Base-by-base conservation (phyloP, 1,140 invertebrate genomes). In the Macrobrachium rosenbergii region DNA sequence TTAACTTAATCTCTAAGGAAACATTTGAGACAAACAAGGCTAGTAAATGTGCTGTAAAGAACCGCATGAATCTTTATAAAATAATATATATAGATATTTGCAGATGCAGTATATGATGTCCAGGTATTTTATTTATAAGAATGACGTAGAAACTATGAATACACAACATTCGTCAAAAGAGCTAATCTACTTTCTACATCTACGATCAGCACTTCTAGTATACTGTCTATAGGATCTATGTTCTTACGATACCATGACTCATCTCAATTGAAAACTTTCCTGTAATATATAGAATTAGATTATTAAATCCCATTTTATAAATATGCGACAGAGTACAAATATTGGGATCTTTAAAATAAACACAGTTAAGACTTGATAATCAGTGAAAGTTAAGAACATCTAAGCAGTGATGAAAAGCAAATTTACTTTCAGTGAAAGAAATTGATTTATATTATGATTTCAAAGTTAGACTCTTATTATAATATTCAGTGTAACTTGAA, bases 241-340 rank as follows among this genome's bases (percentile, higher is more conserved):
- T 83, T 76, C 72, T 76, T 52, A 52, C 52, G 73, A 76, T 76
- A 83, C 82, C 82, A 83, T 83, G 82, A 76, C 72, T 83, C 82
- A 83, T 83, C 82, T 83, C 82, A 76, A 60, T 62, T 83, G 58
- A 83, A 73, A 83, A 83, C 63, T 75, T 37, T 83, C 82, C 82
- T 83, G 82, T 83, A 83, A 83, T 63, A 43, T 76, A 83, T 73
- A 83, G 76, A 75, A 76, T 63, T 60, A 28, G 64, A 16, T 58
- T 73, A 76, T 76, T 69, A 83, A 28, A 8, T 72, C 17, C 16
- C 3, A 43, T 59, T 76, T 52, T 52, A 52, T 52, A 52, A 52
- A 52, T 8, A 52, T 37, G 28, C 3, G 28, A 37, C 28, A 37
- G 28, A 37, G 28, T 37, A 37, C 28, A 37, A 37, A 37, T 37